Base-by-base conservation (phyloP, 2,113 vertebrate species). In the Eolophus roseicapilla region DNA sequence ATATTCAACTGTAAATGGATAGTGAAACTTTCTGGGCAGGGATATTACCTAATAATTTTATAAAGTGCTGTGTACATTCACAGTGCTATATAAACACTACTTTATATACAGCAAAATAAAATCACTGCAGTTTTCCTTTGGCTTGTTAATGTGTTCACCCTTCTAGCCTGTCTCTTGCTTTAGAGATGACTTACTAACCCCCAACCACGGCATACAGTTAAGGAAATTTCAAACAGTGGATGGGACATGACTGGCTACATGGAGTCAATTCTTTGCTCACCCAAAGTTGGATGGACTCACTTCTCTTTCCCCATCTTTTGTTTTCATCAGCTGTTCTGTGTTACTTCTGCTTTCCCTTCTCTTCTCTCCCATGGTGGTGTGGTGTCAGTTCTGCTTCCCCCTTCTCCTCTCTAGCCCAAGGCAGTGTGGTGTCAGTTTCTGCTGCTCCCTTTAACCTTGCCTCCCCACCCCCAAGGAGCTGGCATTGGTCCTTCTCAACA, bases 401-500 rank as follows among this genome's bases (percentile, higher is more conserved):
- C 85, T 82, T 96, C 75, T 86, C 76, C 77, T 96, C 73, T 90
- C 87, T 88, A 94, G 75, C 97, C 91, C 94, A 95, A 93, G 88
- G 96, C 82, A 80, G 92, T 82, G 79, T 92, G 94, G 94, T 92
- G 75, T 97, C 94, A 96, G 92, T 92, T 93, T 95, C 93, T 96
- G 73, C 90, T 86, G 93, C 96, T 95, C 57, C 88, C 89, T 90
- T 92, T 80, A 88, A 63, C 69, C 82, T 93, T 88, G 92, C 90
- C 95, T 97, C 82, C 81, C 92, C 79, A 90, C 71, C 68, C 84
- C 31, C 90, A 88, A 91, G 97, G 94, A 95, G 97, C 96, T 98
- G 98, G 98, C 98, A 97, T 98, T 98, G 98, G 98, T 98, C 98
- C 98, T 98, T 98, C 96, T 98, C 97, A 98, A 98, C 97, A 98